Evolutionary conservation across 2,888 invertebrate species (phyloP), one percentile per base, ranked within the genome.

Genomic region (Pristionchus fissidentatus): DNA sequence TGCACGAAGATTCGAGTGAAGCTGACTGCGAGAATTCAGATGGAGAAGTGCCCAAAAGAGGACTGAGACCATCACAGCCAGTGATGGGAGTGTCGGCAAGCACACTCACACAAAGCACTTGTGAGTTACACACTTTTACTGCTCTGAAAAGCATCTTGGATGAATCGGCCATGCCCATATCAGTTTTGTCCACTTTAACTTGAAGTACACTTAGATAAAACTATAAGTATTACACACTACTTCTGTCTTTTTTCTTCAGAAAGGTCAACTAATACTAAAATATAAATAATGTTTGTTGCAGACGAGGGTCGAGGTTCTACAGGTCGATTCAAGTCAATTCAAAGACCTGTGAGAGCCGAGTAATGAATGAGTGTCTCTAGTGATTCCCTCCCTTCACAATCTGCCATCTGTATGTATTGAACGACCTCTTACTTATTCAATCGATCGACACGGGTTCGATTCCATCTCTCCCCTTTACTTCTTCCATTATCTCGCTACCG

Each of bases 11-110:
- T 22, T 87, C 87, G 52, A 87, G 87, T 10, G 87, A 87, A 83
- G 88, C 87, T 22, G 88, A 88, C 80, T 87, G 86, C 35, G 89
- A 87, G 84, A 86, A 86, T 35, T 87, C 87, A 5, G 87, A 87
- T 57, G 85, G 84, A 43, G 86, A 87, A 15, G 85, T 75, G 35
- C 86, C 87, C 22, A 70, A 80, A 32, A 81, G 84, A 73, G 83
- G 84, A 22, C 77, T 85, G 13, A 80, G 88, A 35, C 86, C 87
- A 55, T 60, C 84, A 1, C 86, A 88, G 49, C 88, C 88, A 22
- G 57, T 86, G 49, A 88, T 88, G 88, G 89, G 89, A 15, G 84
- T 89, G 32, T 88, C 88, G 29, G 88, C 87, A 43, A 70, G 52
- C 19, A 82, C 82, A 7, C 70, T 82, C 70, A 70, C 66, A 8